These are phyloP conservation scores for Tyria jacobaeae DNA, from an alignment of 2,888 invertebrate genomes.

Conservation along the genomic window DNA sequence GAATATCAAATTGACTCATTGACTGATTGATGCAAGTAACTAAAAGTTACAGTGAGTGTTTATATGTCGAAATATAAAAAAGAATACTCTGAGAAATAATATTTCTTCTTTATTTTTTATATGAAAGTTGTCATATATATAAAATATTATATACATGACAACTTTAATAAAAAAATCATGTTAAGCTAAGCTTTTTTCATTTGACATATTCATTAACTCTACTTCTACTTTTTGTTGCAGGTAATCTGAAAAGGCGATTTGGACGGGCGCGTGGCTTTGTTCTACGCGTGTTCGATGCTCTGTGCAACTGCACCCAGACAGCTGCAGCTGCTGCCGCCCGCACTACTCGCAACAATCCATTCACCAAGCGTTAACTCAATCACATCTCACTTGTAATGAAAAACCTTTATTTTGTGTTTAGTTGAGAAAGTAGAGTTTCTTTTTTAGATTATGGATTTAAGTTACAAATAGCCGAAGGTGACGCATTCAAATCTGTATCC, in stretches of 20 bases:
- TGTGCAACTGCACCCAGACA: constrained; percentile 88
- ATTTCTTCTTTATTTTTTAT: not conserved
- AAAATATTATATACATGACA: too few relatives aligned
- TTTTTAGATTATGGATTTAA: constrained; percentile 26
- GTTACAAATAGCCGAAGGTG: not conserved
- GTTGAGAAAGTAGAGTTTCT: constrained; percentile 16
- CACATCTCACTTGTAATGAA: constrained; percentile 45
- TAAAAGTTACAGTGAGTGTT: too few relatives aligned
- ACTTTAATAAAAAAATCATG: constrained; percentile 1
- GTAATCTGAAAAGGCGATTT: constrained; percentile 86
- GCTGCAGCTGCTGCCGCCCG: constrained; percentile 85
- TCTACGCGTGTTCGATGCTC: constrained; percentile 87
- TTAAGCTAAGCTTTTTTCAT: not conserved
- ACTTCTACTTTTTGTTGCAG: constrained; percentile 63
- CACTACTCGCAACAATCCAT: constrained; percentile 76
- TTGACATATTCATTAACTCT: constrained; percentile 20
- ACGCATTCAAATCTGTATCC: not conserved
- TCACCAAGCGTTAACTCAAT: constrained; percentile 76
- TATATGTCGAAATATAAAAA: too few relatives aligned
- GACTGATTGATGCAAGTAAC: too few relatives aligned
- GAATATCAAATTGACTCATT: too few relatives aligned
- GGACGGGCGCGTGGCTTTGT: constrained; percentile 88
- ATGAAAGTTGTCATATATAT: too few relatives aligned
- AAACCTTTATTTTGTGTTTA: constrained; percentile 13
- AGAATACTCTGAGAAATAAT: not conserved